These are phyloP conservation scores for Chironomus striatipennis DNA, from an alignment of 1,140 invertebrate species.

Conservation along the genomic window DNA sequence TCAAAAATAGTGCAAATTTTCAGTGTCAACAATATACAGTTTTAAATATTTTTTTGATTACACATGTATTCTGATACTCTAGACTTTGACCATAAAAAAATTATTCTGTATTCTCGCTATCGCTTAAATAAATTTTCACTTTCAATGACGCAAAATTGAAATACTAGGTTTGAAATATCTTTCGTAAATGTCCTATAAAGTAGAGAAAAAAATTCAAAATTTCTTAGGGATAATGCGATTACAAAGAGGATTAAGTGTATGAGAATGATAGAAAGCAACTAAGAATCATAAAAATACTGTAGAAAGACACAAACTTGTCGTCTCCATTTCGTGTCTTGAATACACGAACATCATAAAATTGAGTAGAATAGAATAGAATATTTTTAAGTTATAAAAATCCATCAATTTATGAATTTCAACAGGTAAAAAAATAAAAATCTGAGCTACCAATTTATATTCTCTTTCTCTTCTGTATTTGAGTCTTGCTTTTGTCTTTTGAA, in stretches of 20 bases:
- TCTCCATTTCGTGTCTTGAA: background rate
- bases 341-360: background rate
- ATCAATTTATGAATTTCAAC: conserved; percentile 14
- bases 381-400: conserved; percentile 9
- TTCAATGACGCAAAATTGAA: too few species aligned
- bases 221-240: conserved; percentile 20
- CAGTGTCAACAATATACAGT: too few species aligned
- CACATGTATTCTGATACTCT: too few species aligned
- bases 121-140: too few species aligned
- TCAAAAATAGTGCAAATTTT: too few species aligned
- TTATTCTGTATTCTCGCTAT: too few species aligned
- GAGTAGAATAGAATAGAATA: background rate
- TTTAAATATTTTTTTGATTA: too few species aligned
- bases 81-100: too few species aligned
- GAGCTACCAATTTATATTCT: background rate
- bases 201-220: background rate
- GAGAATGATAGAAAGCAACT: background rate
- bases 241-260: background rate
- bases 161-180: too few species aligned
- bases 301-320: background rate
- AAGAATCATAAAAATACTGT: too few species aligned
- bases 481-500: too few species aligned
- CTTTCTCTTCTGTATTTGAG: background rate
- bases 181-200: too few species aligned
- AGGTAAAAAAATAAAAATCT: conserved; percentile 3